phyloP scores from a whole-genome alignment of 2,113 vertebrate species.

The Pyxicephalus adspersus region DNA sequence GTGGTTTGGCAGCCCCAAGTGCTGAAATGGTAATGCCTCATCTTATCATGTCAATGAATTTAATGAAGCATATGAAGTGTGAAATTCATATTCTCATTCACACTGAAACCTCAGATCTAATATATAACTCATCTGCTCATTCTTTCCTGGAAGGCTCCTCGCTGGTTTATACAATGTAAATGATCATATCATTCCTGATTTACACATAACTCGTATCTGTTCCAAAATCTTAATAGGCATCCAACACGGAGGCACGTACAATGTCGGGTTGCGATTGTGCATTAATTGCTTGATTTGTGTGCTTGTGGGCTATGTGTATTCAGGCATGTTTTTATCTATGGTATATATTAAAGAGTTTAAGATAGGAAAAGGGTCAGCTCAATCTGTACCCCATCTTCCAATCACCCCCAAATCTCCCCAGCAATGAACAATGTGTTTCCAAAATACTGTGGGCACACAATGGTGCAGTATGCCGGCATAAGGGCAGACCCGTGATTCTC shows the following conservation, averaged over 20 bases:
- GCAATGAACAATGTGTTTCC: no score
- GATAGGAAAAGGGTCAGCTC: no score
- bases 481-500: no score
- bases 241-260: conserved; percentile 33
- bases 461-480: no score
- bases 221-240: conserved; percentile 43
- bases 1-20: conserved; percentile 28
- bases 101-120: conserved; percentile 29
- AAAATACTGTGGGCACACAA: no score
- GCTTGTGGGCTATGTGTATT: not conserved
- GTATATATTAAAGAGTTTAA: no score
- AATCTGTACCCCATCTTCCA: no score
- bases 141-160: conserved; percentile 58
- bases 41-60: conserved; percentile 52
- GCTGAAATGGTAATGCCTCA: not conserved
- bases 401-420: no score
- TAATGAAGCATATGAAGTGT: conserved; percentile 60
- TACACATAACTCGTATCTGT: not conserved
- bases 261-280: not conserved
- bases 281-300: not conserved
- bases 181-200: conserved; percentile 1
- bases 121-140: conserved; percentile 40
- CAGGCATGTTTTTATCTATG: no score
- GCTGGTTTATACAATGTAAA: conserved; percentile 39
- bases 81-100: conserved; percentile 53